Percentiles rank a stretch among this genome's conserved stretches.
Conservation (phyloP, 2,888 invertebrate species). For the Microctonus aethiopoides region DNA sequence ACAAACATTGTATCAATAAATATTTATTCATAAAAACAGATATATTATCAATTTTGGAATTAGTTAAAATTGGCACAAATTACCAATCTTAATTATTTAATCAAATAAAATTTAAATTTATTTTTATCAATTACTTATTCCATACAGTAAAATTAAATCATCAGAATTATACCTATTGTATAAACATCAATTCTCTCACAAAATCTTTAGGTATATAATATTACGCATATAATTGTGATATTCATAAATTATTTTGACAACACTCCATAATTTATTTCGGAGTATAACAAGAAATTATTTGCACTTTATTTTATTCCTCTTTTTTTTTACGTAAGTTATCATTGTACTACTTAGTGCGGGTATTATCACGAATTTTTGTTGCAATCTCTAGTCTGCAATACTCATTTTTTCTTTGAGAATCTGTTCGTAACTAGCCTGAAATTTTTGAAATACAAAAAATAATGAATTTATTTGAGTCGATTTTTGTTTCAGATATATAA, state of each 20-base stretch:
- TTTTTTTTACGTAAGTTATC: background rate
- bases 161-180: background rate
- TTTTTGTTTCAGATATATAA: background rate
- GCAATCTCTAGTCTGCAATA: conserved; percentile 53
- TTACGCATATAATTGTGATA: background rate
- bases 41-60: conserved; percentile 1
- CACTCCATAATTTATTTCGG: background rate
- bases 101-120: conserved; percentile 29
- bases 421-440: conserved; percentile 81
- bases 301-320: background rate
- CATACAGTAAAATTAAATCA: conserved; percentile 18
- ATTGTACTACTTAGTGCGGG: conserved; percentile 27
- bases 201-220: background rate
- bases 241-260: conserved; percentile 20
- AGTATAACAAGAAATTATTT: background rate
- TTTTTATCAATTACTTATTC: conserved; percentile 24
- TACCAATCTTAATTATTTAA: background rate
- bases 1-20: conserved; percentile 59
- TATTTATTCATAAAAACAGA: conserved; percentile 56
- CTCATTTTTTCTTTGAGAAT: conserved; percentile 75
- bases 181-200: background rate
- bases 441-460: conserved; percentile 48
- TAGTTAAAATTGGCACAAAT: background rate
- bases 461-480: conserved; percentile 17
- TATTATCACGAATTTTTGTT: conserved; percentile 32